Percentiles rank a stretch among this genome's conserved stretches.
These are phyloP conservation scores for Pachyuromys duprasi DNA, from an alignment of 2,797 vertebrate species.

Conservation along the genomic window DNA sequence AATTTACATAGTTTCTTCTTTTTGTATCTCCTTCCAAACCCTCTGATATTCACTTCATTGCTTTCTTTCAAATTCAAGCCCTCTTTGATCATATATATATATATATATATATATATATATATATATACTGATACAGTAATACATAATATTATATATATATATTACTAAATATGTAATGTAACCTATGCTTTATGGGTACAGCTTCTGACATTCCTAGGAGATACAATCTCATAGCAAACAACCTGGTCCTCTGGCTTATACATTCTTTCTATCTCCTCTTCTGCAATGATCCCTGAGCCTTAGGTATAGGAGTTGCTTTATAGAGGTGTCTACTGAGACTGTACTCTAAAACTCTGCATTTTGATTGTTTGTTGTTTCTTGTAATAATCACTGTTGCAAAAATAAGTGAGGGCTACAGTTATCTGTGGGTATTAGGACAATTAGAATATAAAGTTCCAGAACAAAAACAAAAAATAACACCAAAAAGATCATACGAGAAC, in stretches of 20 bases:
- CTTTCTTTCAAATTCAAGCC: not conserved
- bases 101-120: no score
- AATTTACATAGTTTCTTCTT: not conserved
- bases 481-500: not conserved
- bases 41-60: not conserved
- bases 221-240: not conserved
- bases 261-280: not conserved
- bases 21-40: not conserved
- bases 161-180: not conserved
- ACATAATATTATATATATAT: no score
- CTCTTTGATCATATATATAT: not conserved
- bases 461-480: not conserved
- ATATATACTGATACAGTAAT: no score
- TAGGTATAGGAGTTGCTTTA: not conserved
- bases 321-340: not conserved
- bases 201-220: not conserved
- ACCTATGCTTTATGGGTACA: not conserved
- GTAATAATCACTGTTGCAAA: not conserved
- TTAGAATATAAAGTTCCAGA: not conserved
- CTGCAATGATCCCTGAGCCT: not conserved
- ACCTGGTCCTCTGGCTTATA: not conserved
- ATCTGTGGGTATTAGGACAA: not conserved
- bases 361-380: not conserved
- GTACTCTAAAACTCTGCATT: not conserved
- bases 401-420: not conserved